These are phyloP conservation scores for Epizoanthus scotinus DNA, from an alignment of 92 coral and sea anemone genomes.

Conservation along the genomic window DNA sequence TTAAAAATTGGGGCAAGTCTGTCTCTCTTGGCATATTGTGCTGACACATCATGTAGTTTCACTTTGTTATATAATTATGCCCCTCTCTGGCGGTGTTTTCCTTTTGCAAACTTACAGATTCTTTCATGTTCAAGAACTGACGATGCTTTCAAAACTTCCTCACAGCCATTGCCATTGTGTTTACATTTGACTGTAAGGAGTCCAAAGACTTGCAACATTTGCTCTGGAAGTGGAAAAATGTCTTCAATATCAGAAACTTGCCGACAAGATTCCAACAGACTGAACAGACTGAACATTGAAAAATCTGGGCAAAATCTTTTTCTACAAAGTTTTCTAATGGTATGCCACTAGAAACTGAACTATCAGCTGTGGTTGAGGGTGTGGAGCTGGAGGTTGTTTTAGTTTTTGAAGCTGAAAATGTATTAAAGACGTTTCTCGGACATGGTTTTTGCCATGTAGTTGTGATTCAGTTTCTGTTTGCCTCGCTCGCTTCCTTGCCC, in stretches of 20 bases:
- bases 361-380: too few species aligned
- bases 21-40: slow-evolving; percentile 37
- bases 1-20: slow-evolving; percentile 18
- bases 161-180: slow-evolving; percentile 28
- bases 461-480: too few species aligned
- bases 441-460: too few species aligned
- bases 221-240: slow-evolving; percentile 29
- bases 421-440: too few species aligned
- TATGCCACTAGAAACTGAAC: too few species aligned
- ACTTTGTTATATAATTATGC: slow-evolving; percentile 27
- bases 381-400: too few species aligned
- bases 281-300: slow-evolving; percentile 1
- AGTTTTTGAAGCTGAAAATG: too few species aligned
- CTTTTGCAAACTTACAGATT: slow-evolving; percentile 24
- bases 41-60: slow-evolving; percentile 33
- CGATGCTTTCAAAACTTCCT: slow-evolving; percentile 15
- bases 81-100: slow-evolving; percentile 35
- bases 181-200: slow-evolving; percentile 26
- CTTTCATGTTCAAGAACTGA: slow-evolving; percentile 16
- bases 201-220: slow-evolving; percentile 35
- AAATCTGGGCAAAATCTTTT: too few species aligned
- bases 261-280: slow-evolving; percentile 2
- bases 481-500: too few species aligned
- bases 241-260: slow-evolving; percentile 35
- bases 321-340: too few species aligned